Evolutionary conservation across 2,113 vertebrate species (phyloP), one percentile per base, ranked within the genome.

Genomic region (human (Homo sapiens)): DNA sequence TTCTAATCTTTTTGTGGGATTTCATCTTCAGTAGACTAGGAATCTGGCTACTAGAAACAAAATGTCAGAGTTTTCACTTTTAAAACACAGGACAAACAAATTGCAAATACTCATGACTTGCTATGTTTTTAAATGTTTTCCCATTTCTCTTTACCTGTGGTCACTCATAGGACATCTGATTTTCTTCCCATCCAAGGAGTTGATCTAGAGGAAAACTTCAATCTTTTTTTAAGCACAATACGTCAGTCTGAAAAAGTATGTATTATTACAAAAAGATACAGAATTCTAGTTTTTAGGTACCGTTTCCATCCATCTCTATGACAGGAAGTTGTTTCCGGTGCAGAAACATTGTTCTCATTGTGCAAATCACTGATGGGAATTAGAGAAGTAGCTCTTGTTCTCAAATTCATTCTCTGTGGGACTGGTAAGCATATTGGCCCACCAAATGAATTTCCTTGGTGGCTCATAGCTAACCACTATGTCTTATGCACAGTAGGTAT

Each of bases 171-270:
- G 45, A 11, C 25, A 13, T 90, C 81, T 96, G 90, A 79, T 55
- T 93, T 90, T 95, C 73, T 96, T 73, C 59, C 84, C 35, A 92
- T 23, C 52, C 12, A 32, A 88, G 40, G 84, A 61, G 17, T 91
- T 73, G 66, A 68, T 85, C 59, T 83, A 89, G 40, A 81, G n/a
- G 48, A 75, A 95, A 97, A 85, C 25, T 84, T 89, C 43, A 9
- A 81, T 85, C 48, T 64, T 18, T 76, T 84, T 83, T 50, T 55
- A 76, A 79, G 64, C 5, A 17, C 38, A 61, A 73, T 87, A 45
- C 32, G 57, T 38, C 43, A 61, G 66, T 64, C 43, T 61, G 78
- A 68, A 91, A 89, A 94, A 76, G n/a, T 13, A 57, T 27, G 16
- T 50, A 40, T 43, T 18, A 68, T 79, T 70, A 96, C 45, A 32